A percentile compares a stretch with the other conserved stretches of the same genome.
Evolutionary conservation across 1,140 invertebrate genomes (phyloP).

Genomic region (Notospermus geniculatus): DNA sequence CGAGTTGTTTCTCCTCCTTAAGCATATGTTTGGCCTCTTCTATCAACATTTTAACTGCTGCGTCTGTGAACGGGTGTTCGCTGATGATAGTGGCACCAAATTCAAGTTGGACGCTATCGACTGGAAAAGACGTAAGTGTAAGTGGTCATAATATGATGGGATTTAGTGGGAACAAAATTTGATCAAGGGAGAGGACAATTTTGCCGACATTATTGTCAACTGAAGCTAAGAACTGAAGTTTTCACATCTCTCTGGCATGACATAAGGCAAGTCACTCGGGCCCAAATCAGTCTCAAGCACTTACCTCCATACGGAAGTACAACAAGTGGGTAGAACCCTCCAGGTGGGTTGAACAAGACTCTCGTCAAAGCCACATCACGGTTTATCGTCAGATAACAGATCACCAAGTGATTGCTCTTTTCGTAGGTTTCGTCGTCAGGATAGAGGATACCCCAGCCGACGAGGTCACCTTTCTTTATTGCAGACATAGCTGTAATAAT

Average conservation of each 20-base stretch:
- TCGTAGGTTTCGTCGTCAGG: conserved; percentile 25
- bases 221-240: not conserved
- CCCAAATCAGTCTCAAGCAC: conserved; percentile 1
- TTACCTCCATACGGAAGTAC: conserved; percentile 39
- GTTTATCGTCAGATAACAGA: conserved; percentile 50
- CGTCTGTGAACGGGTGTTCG: conserved; percentile 34
- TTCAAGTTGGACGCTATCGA: conserved; percentile 38
- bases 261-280: not conserved
- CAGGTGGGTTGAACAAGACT: conserved; percentile 45
- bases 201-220: not conserved
- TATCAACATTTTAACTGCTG: conserved; percentile 28
- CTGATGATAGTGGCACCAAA: conserved; percentile 36
- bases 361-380: conserved; percentile 39
- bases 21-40: conserved; percentile 31
- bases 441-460: conserved; percentile 43
- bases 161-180: not conserved
- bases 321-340: conserved; percentile 46
- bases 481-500: conserved; percentile 11
- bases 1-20: conserved; percentile 28
- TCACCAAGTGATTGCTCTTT: conserved; percentile 37
- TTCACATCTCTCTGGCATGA: not conserved
- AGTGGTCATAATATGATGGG: not conserved
- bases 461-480: conserved; percentile 30
- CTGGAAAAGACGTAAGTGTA: conserved; percentile 26
- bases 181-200: too few species aligned